Evolutionary conservation across 2,113 vertebrate species (phyloP).

Genomic region (Macquaria australasica): DNA sequence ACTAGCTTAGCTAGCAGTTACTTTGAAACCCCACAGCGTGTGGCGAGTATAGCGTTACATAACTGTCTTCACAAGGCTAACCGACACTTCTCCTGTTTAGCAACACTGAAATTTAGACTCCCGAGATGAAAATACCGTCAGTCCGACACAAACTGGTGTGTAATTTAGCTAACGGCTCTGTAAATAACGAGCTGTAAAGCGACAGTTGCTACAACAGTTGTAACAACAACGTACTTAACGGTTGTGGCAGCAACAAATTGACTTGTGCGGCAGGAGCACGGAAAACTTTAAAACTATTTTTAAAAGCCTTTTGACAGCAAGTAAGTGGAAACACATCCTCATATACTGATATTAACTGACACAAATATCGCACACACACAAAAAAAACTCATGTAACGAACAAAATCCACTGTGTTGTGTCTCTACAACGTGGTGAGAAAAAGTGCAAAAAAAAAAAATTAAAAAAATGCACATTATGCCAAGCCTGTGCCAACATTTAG

Average conservation of each 20-base stretch:
- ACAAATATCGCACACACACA: neutral
- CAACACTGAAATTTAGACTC: conserved; percentile 34
- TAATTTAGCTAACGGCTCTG: conserved; percentile 3
- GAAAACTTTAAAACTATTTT: conserved; percentile 54
- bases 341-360: neutral
- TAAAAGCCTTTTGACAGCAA: neutral
- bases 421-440: conserved; percentile 37
- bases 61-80: conserved; percentile 57
- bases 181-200: conserved; percentile 44
- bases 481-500: neutral
- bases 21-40: conserved; percentile 41
- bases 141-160: neutral
- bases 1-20: conserved; percentile 32
- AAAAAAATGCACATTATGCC: conserved; percentile 21
- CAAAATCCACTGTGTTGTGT: neutral
- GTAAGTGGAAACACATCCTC: fast-evolving
- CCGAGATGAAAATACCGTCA: conserved; percentile 27
- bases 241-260: conserved; percentile 23
- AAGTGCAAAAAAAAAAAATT: conserved; percentile 25
- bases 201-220: conserved; percentile 60
- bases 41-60: conserved; percentile 63
- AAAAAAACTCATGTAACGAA: neutral
- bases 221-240: conserved; percentile 41
- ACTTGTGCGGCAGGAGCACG: neutral
- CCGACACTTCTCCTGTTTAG: conserved; percentile 56